phyloP scores from a whole-genome alignment of 2,888 invertebrate species.

The Cecidostiba fungosa region DNA sequence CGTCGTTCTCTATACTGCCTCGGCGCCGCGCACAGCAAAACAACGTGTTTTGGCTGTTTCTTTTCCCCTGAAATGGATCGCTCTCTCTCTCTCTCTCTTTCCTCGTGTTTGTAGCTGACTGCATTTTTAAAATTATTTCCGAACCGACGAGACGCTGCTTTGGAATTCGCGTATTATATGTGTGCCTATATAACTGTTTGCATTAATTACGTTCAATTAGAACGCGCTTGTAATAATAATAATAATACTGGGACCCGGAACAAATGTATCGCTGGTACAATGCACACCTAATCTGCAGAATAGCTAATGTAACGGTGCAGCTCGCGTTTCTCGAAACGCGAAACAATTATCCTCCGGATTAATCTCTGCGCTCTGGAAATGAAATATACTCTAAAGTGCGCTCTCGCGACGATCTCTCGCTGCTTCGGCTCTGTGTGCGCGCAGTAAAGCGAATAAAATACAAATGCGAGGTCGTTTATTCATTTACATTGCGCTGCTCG shows the following conservation, averaged over 20 bases:
- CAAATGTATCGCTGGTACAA: background rate
- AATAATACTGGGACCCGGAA: background rate
- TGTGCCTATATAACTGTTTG: background rate
- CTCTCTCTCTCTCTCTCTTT: slow-evolving; percentile 7
- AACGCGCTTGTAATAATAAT: background rate
- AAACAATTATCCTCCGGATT: slow-evolving; percentile 32
- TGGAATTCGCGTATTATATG: background rate
- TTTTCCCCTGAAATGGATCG: slow-evolving; percentile 35
- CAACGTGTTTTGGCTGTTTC: slow-evolving; percentile 40
- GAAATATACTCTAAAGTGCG: background rate
- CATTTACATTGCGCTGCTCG: background rate
- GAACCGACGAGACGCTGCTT: background rate
- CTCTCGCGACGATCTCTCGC: background rate
- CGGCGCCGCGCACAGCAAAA: slow-evolving; percentile 28
- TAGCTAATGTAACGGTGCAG: background rate
- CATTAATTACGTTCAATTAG: background rate
- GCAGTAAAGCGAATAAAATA: background rate
- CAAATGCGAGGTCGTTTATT: background rate
- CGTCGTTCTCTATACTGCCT: background rate
- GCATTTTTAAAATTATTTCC: slow-evolving; percentile 1
- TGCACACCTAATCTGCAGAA: too few species aligned
- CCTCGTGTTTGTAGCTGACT: slow-evolving; percentile 3
- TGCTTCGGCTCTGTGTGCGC: background rate
- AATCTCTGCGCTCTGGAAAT: background rate
- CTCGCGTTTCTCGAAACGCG: background rate